Base-by-base conservation (phyloP, 2,888 invertebrate species). In the Busseola fusca region DNA sequence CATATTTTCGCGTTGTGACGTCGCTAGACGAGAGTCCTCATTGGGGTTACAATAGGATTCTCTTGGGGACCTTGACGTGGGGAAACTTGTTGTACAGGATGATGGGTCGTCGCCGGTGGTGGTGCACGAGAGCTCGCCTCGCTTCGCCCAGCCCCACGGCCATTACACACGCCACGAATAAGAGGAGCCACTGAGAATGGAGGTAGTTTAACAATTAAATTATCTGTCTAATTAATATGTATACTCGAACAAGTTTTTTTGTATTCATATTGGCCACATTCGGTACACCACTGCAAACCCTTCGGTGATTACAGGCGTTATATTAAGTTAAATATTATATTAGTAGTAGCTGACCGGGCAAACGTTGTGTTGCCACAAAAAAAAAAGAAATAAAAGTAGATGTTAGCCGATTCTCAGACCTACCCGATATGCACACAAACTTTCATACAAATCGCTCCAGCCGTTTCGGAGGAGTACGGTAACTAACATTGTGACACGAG, bases 171-270 rank as follows among this genome's bases (percentile, higher is more conserved):
- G 84, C 65, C 70, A 88, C 60, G 34, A 88, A 74, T n/a, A 86
- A 40, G 40, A 85, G 67, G 68, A 86, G 76, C 87, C 87, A 88
- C 87, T 88, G 81, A 16, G 73, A 80, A 64, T 59, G 18, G 64
- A 74, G 16, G 16, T 3, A 52, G n/a, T 52, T 50, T 16, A 59
- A 21, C 50, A n/a, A n/a, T 40, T 40, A 52, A 40, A 56, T 30
- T 21, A 45, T 37, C 7, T 42, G 25, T 10, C 3, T 21, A 0
- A 42, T 42, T 42, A 14, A 25, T 14, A 42, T 14, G 21, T 42
- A 42, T n/a, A n/a, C 10, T 63, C n/a, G 6, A 63, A 48, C 10
- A n/a, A n/a, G 16, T 16, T 62, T 45, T 30, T 30, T 30, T 5
- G n/a, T 18, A 30, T 63, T n/a, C 9, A 45, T 45, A 5, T 27